Base-by-base conservation (phyloP, 2,888 invertebrate genomes). In the Brassicogethes aeneus region DNA sequence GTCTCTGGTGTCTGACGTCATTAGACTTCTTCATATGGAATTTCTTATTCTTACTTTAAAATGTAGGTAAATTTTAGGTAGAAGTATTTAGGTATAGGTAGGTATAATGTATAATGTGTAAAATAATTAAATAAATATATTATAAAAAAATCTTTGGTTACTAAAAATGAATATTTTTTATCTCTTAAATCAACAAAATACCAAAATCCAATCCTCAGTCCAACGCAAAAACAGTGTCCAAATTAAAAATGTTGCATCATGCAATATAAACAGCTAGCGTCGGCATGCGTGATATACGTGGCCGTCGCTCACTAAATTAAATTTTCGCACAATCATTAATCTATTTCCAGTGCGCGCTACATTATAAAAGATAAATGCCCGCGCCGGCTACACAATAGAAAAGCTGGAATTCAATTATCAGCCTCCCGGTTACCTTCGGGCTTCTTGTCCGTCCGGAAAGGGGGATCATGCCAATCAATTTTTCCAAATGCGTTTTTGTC, bases 401-500 rank as follows among this genome's bases (percentile, higher is more conserved):
- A 23, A 23, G 34, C 44, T 40, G 41, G 48, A 51, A 49, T 51
- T 51, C 51, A 49, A 51, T 51, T 51, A 51, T 23, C 23, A 23
- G 23, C 23, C 44, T 39, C 43, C 41, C 34, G 47, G 46, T 41
- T 48, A 48, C 48, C 45, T 47, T 41, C 44, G 43, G 33, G 41
- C 43, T 23, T 10, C 23, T 40, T 43, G 40, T 44, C 46, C 46
- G 37, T 44, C 44, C 42, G 40, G 35, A 17, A 14, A 36, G 43
- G 39, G 36, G 23, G 23, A 23, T 23, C 5, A 42, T 43, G 48
- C 37, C 43, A 45, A 52, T 50, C 50, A 53, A 50, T 53, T 52
- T 50, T 43, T 33, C 30, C 37, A 23, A 51, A 57, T 51, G 53
- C 43, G 44, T 41, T 44, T 41, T 46, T 42, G 42, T 46, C 58